Evolutionary conservation across 2,888 invertebrate genomes (phyloP).

Genomic region (Flabesymbios commensalis): DNA sequence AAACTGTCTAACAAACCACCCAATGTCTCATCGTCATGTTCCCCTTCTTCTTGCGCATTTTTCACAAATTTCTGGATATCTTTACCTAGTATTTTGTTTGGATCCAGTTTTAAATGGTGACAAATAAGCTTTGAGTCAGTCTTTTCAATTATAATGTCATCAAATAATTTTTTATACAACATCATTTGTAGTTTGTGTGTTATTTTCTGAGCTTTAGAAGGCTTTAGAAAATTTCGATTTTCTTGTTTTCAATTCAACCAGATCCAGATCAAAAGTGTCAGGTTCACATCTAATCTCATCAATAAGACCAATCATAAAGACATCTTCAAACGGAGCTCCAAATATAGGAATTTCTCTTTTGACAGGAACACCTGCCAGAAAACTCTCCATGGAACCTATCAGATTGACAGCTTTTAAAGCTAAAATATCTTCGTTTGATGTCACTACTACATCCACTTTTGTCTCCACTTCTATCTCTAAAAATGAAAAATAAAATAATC

Average conservation of each 20-base stretch:
- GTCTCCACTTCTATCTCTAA: slow-evolving; percentile 53
- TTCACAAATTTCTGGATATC: slow-evolving; percentile 35
- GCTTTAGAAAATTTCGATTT: slow-evolving; percentile 30
- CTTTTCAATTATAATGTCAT: slow-evolving; percentile 48
- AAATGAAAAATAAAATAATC: slow-evolving; percentile 10
- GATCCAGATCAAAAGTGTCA: slow-evolving; percentile 43
- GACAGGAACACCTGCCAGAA: slow-evolving; percentile 39
- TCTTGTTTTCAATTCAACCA: slow-evolving; percentile 52
- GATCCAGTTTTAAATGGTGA: slow-evolving; percentile 40
- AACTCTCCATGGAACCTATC: slow-evolving; percentile 38
- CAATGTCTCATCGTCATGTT: slow-evolving; percentile 27
- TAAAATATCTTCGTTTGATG: slow-evolving; percentile 51
- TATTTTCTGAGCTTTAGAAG: slow-evolving; percentile 43
- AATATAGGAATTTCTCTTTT: slow-evolving; percentile 54
- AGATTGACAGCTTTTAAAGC: slow-evolving; percentile 52
- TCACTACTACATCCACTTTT: slow-evolving; percentile 42
- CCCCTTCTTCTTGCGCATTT: not conserved
- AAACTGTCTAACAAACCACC: slow-evolving; percentile 34
- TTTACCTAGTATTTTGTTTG: slow-evolving; percentile 40
- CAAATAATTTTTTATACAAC: slow-evolving; percentile 53
- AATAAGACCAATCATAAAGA: slow-evolving; percentile 51
- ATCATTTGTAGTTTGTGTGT: slow-evolving; percentile 50
- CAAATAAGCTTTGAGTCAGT: slow-evolving; percentile 39
- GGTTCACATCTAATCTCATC: slow-evolving; percentile 54
- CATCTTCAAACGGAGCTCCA: slow-evolving; percentile 49